A percentile compares a stretch with the other conserved stretches of the same genome.
Conservation (phyloP, 1,140 invertebrate species). For the Hylaeus anthracinus region DNA sequence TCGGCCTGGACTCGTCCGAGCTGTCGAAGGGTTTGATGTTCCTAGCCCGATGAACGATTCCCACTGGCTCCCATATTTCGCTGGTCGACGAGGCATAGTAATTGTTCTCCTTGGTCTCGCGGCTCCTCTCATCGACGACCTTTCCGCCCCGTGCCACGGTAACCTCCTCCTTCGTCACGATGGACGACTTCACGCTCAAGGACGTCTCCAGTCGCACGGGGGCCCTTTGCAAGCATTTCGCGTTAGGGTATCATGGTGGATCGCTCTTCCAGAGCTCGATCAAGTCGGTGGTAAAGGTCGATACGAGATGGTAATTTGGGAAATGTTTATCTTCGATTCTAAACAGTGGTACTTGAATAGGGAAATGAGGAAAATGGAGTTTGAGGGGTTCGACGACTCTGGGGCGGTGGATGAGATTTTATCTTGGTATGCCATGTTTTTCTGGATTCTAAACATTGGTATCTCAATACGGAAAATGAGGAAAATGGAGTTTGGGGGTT, state of each 20-base stretch:
- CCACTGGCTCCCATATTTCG: conserved; percentile 86
- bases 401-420: too few relatives aligned
- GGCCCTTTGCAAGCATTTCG: conserved; percentile 77
- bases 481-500: too few relatives aligned
- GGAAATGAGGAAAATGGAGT: too few relatives aligned
- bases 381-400: too few relatives aligned
- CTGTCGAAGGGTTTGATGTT: conserved; percentile 79
- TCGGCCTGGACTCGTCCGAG: conserved; percentile 77
- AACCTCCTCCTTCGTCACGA: conserved; percentile 88
- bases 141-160: conserved; percentile 86
- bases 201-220: conserved; percentile 88
- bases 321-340: not conserved
- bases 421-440: too few relatives aligned
- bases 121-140: conserved; percentile 86
- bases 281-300: too few relatives aligned
- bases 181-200: conserved; percentile 87
- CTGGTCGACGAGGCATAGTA: conserved; percentile 86
- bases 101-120: conserved; percentile 88
- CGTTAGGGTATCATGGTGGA: conserved; percentile 59
- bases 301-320: not conserved
- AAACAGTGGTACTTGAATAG: too few relatives aligned
- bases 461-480: too few relatives aligned
- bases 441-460: too few relatives aligned
- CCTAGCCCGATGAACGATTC: conserved; percentile 78
- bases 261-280: conserved; percentile 1